A percentile compares a stretch with the other conserved stretches of the same genome.
These are phyloP conservation scores for Aethes cnicana DNA, from an alignment of 2,888 invertebrate genomes.

Conservation along the genomic window DNA sequence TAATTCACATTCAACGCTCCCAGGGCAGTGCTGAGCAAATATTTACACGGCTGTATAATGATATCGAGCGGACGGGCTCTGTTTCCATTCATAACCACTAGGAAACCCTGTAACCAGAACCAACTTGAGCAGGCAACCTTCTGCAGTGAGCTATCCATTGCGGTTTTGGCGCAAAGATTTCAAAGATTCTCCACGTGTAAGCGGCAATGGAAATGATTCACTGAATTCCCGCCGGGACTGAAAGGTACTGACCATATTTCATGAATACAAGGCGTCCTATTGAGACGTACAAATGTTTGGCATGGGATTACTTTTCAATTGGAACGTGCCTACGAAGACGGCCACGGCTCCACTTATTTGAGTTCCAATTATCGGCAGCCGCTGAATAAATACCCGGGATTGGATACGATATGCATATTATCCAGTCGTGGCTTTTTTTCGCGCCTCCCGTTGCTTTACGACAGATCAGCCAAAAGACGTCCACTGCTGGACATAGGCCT, in stretches of 20 bases:
- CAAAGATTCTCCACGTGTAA: not conserved
- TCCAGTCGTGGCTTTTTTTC: slow-evolving; percentile 38
- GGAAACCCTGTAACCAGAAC: slow-evolving; percentile 38
- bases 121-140: slow-evolving; percentile 28
- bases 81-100: slow-evolving; percentile 64
- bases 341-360: slow-evolving; percentile 70
- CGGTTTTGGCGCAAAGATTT: slow-evolving; percentile 1
- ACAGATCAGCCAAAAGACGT: not conserved
- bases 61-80: slow-evolving; percentile 53
- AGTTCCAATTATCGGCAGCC: slow-evolving; percentile 75
- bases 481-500: too few species aligned
- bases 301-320: slow-evolving; percentile 77
- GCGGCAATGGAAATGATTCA: not conserved
- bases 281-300: slow-evolving; percentile 79
- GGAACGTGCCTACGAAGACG: slow-evolving; percentile 79
- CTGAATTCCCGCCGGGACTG: not conserved
- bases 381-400: slow-evolving; percentile 67
- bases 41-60: slow-evolving; percentile 59
- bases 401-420: slow-evolving; percentile 72
- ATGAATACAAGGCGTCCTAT: slow-evolving; percentile 54
- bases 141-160: slow-evolving; percentile 37
- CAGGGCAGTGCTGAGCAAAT: slow-evolving; percentile 45
- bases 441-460: slow-evolving; percentile 10
- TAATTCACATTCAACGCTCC: slow-evolving; percentile 55
- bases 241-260: not conserved